phyloP scores from a whole-genome alignment of 1,140 invertebrate species.

The Hyphantria cunea region DNA sequence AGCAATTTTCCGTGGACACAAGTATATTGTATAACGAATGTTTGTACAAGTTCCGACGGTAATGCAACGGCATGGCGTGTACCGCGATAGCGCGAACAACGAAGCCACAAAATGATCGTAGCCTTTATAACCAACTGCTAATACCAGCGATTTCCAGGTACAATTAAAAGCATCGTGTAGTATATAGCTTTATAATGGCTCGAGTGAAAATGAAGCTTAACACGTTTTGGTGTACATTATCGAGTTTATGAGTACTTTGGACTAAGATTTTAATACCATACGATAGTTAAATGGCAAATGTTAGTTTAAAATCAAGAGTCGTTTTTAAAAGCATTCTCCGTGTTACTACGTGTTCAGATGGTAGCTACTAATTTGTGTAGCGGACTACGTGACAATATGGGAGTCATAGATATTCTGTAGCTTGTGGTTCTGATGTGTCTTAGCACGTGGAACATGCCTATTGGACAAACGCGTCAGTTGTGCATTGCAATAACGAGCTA shows the following conservation, averaged over 20 bases:
- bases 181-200: conserved; percentile 9
- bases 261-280: too few relatives aligned
- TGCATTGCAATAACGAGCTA: conserved; percentile 64
- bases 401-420: conserved; percentile 39
- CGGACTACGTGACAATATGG: conserved; percentile 3
- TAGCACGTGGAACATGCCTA: conserved; percentile 53
- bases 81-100: conserved; percentile 11
- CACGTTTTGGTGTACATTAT: background rate
- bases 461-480: conserved; percentile 70
- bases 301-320: too few relatives aligned
- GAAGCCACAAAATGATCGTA: conserved; percentile 25
- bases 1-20: conserved; percentile 30
- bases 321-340: too few relatives aligned
- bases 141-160: conserved; percentile 26
- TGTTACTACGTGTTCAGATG: too few relatives aligned
- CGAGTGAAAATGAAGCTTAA: conserved; percentile 9
- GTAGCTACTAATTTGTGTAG: too few relatives aligned
- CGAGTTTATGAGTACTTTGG: too few relatives aligned
- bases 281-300: too few relatives aligned
- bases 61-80: conserved; percentile 18
- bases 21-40: conserved; percentile 37
- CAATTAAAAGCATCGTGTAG: conserved; percentile 20
- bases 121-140: conserved; percentile 23
- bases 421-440: conserved; percentile 52
- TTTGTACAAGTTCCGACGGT: conserved; percentile 27